Conservation (phyloP, 2,888 invertebrate genomes). For the Nematopogon swammerdamellus region DNA sequence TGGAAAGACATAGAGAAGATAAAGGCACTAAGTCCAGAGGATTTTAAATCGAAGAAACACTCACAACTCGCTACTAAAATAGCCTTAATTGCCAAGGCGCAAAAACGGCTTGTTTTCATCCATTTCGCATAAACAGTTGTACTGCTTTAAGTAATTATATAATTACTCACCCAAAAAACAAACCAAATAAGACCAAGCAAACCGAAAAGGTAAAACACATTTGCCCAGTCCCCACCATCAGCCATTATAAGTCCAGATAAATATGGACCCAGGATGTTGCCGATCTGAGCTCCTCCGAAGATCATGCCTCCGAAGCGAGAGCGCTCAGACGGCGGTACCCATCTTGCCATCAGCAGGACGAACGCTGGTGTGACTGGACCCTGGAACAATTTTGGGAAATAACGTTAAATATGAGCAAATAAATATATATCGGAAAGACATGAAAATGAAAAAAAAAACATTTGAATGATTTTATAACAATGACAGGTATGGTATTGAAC, state of each 20-base stretch:
- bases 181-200: slow-evolving; percentile 51
- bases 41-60: not conserved
- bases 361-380: slow-evolving; percentile 61
- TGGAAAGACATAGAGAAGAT: not conserved
- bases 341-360: slow-evolving; percentile 55
- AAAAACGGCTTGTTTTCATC: too few species aligned
- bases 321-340: slow-evolving; percentile 57
- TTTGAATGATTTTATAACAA: too few species aligned
- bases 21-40: not conserved
- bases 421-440: not conserved
- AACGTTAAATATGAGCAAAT: not conserved
- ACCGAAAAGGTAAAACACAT: slow-evolving; percentile 58
- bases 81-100: too few species aligned
- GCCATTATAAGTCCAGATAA: slow-evolving; percentile 42
- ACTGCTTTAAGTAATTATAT: too few species aligned
- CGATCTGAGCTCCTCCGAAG: slow-evolving; percentile 56
- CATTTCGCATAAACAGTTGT: too few species aligned
- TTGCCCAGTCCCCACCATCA: slow-evolving; percentile 49
- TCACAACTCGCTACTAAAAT: too few species aligned
- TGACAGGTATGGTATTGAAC: too few species aligned
- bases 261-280: slow-evolving; percentile 50
- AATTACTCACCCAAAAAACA: slow-evolving; percentile 37
- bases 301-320: slow-evolving; percentile 57
- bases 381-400: slow-evolving; percentile 23
- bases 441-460: not conserved